Evolutionary conservation across 2,113 vertebrate species (phyloP), one percentile per base, ranked within the genome.

Genomic region (Penelope pileata): DNA sequence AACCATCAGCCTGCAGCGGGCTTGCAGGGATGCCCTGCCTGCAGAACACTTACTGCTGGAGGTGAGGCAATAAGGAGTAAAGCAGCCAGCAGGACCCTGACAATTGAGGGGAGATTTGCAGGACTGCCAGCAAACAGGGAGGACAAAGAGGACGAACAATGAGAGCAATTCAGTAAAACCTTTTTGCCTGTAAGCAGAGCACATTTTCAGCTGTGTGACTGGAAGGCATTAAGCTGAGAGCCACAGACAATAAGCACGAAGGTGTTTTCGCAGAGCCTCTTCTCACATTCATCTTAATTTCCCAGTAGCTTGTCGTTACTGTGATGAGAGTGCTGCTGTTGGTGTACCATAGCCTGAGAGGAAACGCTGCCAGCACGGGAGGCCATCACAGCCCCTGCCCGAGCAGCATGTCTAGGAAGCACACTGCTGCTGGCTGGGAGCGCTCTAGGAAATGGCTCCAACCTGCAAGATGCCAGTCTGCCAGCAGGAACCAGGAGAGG

Each of bases 301-400:
- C 68, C 79, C 47, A 78, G 54, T 83, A 43, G 73, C 32, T 67
- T 54, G 59, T 81, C 47, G 51, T 67, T 83, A 24, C 50, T 59
- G n/a, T 67, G 64, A 78, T 82, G 38, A 68, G 27, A 79, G 32
- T 40, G 34, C 12, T 73, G 2, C 40, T 58, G 18, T 2, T 43
- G 66, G 22, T 85, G 26, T 24, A 26, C 43, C 34, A 8, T 0
- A 80, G 68, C 34, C 64, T 9, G 51, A 48, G 58, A 73, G 27
- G 48, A 40, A 68, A 64, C 0, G 0, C 47, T 91, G 87, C 83
- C 77, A 59, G 36, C 17, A 13, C 0, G 0, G 0, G 0, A 50
- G 34, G 4, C 47, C 43, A 36, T 40, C 8, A 1, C 62, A 63
- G 5, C 15, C 34, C 23, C 59, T 27, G 36, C 50, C 40, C 50